Conservation (phyloP, 2,113 vertebrate species). For the Pyxicephalus adspersus region DNA sequence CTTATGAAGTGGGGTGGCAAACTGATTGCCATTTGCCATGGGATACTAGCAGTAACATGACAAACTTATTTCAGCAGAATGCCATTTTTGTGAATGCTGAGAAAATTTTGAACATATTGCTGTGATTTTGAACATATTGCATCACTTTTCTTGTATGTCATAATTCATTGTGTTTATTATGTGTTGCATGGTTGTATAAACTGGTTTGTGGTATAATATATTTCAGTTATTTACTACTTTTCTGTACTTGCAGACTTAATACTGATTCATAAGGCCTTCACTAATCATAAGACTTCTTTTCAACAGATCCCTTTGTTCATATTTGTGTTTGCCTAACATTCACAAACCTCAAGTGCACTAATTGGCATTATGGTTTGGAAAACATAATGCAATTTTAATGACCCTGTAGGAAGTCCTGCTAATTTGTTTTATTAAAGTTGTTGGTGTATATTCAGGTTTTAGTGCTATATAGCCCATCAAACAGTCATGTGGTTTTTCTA, state of each 20-base stretch:
- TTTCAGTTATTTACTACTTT: background rate
- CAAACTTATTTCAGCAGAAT: too few species aligned
- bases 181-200: too few species aligned
- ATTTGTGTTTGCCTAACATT: conserved; percentile 23
- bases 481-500: conserved; percentile 3
- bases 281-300: background rate
- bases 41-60: too few species aligned
- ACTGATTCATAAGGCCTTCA: background rate
- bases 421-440: conserved; percentile 39
- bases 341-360: conserved; percentile 24
- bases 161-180: too few species aligned
- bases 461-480: background rate
- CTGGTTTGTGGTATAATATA: background rate
- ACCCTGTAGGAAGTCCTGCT: conserved; percentile 32
- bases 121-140: too few species aligned
- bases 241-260: background rate
- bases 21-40: too few species aligned
- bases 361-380: conserved; percentile 22
- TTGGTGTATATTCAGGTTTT: conserved; percentile 8
- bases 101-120: too few species aligned
- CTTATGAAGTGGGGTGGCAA: too few species aligned
- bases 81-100: too few species aligned
- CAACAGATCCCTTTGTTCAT: background rate
- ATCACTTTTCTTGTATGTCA: too few species aligned
- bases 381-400: conserved; percentile 52